phyloP scores from a whole-genome alignment of 1,140 invertebrate species.

The Pseudomyrmex dendroicus region DNA sequence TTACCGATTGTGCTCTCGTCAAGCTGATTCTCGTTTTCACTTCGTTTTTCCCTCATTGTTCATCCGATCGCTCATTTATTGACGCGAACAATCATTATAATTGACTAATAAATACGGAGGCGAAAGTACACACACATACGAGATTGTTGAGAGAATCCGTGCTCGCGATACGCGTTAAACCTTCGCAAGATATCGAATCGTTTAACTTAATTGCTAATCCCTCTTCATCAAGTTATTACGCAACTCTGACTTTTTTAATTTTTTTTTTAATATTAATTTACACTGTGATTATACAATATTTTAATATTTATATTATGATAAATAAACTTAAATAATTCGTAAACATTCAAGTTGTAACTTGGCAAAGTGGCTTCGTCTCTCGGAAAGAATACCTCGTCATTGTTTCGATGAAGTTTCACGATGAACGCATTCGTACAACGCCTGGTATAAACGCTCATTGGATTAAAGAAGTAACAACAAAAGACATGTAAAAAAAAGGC shows the following conservation, averaged over 20 bases:
- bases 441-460: too few relatives aligned
- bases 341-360: not conserved
- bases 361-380: too few relatives aligned
- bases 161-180: not conserved
- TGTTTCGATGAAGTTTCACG: too few relatives aligned
- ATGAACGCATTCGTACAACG: too few relatives aligned
- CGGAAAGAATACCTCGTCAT: too few relatives aligned
- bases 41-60: not conserved
- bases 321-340: not conserved
- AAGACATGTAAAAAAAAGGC: not conserved
- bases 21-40: not conserved
- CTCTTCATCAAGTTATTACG: constrained; percentile 5
- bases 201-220: constrained; percentile 6
- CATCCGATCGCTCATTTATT: constrained; percentile 40
- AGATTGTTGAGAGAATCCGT: constrained; percentile 43
- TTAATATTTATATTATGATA: not conserved
- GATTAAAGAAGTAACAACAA: too few relatives aligned
- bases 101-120: constrained; percentile 72
- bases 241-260: not conserved
- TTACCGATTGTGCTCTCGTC: not conserved
- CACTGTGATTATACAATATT: too few relatives aligned
- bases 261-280: not conserved
- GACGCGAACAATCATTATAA: constrained; percentile 66
- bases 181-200: constrained; percentile 6
- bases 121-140: constrained; percentile 41